phyloP scores from a whole-genome alignment of 1,140 invertebrate genomes.

The Halesus radiatus region DNA sequence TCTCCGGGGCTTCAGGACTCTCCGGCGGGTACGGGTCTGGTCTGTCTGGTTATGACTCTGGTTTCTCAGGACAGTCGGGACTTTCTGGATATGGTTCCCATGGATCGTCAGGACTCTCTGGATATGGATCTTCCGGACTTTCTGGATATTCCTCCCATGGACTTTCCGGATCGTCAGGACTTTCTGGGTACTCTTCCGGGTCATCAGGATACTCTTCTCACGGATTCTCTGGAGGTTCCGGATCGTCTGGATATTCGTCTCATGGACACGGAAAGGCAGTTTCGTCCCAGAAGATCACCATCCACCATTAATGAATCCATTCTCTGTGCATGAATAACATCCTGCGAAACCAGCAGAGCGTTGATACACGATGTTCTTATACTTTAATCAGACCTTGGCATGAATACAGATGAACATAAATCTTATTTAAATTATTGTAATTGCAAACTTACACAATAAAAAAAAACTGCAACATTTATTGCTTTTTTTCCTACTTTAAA shows the following conservation, averaged over 20 bases:
- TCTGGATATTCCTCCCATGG: conserved; percentile 12
- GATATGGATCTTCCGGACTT: not conserved
- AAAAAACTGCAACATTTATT: too few relatives aligned
- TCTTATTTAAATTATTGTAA: conserved; percentile 2
- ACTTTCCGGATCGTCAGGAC: not conserved
- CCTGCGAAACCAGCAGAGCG: not conserved
- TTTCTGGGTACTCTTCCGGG: not conserved
- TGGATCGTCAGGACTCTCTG: not conserved
- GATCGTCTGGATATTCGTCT: conserved; percentile 1
- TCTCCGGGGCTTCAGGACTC: not conserved
- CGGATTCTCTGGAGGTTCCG: conserved; percentile 19
- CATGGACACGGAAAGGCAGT: not conserved
- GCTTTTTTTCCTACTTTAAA: too few relatives aligned
- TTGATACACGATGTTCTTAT: not conserved
- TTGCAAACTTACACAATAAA: too few relatives aligned
- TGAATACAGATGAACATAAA: conserved; percentile 6
- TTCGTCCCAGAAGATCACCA: conserved; percentile 8
- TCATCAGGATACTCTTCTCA: conserved; percentile 10
- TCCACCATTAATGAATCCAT: not conserved
- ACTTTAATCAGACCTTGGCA: conserved; percentile 4
- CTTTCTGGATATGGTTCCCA: conserved; percentile 4
- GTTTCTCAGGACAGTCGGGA: not conserved
- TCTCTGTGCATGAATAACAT: not conserved
- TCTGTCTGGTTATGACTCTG: conserved; percentile 8
- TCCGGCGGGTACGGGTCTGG: conserved; percentile 20